Evolutionary conservation across 2,113 vertebrate genomes (phyloP), one percentile per base, ranked within the genome.

Genomic region (Gorsachius goisagi): DNA sequence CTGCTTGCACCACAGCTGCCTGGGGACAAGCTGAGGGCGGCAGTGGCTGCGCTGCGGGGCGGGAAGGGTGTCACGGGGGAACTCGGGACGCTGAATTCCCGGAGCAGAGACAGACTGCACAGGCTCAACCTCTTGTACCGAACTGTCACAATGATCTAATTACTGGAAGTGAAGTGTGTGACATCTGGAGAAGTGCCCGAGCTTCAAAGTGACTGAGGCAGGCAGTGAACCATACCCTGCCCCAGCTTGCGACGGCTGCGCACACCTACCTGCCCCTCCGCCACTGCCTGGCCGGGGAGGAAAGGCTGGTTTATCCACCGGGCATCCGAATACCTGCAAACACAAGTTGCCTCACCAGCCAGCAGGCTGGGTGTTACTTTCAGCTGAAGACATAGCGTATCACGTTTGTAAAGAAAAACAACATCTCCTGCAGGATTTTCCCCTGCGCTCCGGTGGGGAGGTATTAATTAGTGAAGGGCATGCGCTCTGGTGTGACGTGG

Each of bases 131-230:
- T 94, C 86, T 87, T 73, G 75, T 90, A 85, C 52, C 0, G 1
- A 85, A 81, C 84, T 93, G 95, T 90, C 94, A 93, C 79, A 67
- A 68, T 90, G 94, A 97, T 96, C 95, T 95, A 93, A 96, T 96
- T 96, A 85, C 85, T 94, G 85, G 73, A 86, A 93, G 85, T 93
- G 92, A 97, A 96, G 79, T 75, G 79, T 91, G 72, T 97, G 96
- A 89, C 94, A 91, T 85, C 95, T 95, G 94, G 87, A 93, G 91
- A 86, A 79, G 63, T 84, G 95, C 93, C 93, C 4, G 0, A 60
- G 59, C 93, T 94, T 58, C 93, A 89, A 89, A 92, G 93, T 92
- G 90, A 94, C 95, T 95, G 50, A 55, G 68, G 45, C 72, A 95
- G 81, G 23, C 72, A 82, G 52, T 24, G 77, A 94, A 86, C 68